Evolutionary conservation across 2,797 vertebrate genomes (phyloP).

Genomic region (Epinephelus awoara): DNA sequence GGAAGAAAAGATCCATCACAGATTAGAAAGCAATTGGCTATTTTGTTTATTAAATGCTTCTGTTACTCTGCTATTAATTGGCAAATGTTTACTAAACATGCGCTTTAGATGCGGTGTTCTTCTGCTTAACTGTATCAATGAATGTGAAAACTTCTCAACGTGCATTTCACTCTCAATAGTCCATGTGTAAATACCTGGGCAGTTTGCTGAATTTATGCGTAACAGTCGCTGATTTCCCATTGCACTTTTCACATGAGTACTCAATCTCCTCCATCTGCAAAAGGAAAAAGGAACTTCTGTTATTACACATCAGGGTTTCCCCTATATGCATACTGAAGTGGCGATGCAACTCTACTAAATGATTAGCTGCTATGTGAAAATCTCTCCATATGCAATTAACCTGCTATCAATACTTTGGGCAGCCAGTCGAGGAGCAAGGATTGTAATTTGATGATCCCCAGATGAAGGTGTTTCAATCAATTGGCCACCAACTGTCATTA

Average conservation of each 20-base stretch:
- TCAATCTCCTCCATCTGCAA: conserved; percentile 97
- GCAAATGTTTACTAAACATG: neutral
- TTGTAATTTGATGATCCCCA: too few relatives aligned
- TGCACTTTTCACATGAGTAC: conserved; percentile 98
- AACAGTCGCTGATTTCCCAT: conserved; percentile 93
- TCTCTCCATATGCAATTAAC: too few relatives aligned
- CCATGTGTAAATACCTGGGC: conserved; percentile 87
- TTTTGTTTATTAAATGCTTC: neutral
- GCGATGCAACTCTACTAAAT: too few relatives aligned
- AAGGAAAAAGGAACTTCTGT: conserved; percentile 5
- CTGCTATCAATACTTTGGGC: too few relatives aligned
- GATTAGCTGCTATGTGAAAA: too few relatives aligned
- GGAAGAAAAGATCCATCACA: neutral
- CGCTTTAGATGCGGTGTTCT: neutral
- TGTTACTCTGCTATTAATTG: neutral
- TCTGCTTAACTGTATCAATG: neutral
- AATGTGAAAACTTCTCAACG: neutral
- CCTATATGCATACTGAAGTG: too few relatives aligned
- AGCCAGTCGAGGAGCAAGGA: too few relatives aligned
- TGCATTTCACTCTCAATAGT: neutral
- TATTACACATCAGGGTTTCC: too few relatives aligned
- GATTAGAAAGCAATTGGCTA: neutral
- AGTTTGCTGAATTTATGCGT: conserved; percentile 97
- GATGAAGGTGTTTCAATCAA: too few relatives aligned
- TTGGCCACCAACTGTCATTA: too few relatives aligned